Evolutionary conservation across 1,140 invertebrate species (phyloP), one percentile per base, ranked within the genome.

Genomic region (Chionoecetes opilio): DNA sequence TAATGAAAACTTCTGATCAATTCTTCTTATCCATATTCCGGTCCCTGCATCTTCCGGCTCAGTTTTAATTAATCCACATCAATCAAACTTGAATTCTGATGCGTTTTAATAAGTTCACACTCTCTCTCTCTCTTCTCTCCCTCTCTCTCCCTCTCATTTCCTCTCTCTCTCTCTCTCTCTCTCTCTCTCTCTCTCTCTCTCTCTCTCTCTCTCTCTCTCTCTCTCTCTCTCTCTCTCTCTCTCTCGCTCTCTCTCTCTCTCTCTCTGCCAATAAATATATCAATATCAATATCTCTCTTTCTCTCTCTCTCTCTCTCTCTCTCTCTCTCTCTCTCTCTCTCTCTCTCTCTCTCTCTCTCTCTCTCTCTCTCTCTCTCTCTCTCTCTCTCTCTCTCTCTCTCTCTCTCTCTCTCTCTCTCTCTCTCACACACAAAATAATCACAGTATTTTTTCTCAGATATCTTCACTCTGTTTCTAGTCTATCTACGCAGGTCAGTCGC

Each of bases 171-270:
- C 41, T 46, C 41, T 46, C 41, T 46, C 41, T 46, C 41, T 46
- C 41, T 46, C 41, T 46, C 41, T 46, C 41, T 46, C 41, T 46
- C 41, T 46, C 41, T 46, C 41, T 46, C 41, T 46, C 41, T 46
- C 41, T 46, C 41, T 46, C 41, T 46, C 41, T 46, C 41, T 46
- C 41, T 46, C 41, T 14, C 41, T 14, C n/a, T n/a, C n/a, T n/a
- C 63, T 75, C 63, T 75, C 63, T 75, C 63, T 75, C 63, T 75
- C 63, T 75, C 63, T 75, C 63, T 75, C 53, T 75, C 53, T 75
- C 53, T 75, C 53, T 75, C 53, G 8, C 53, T 75, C 53, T 75
- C 53, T 75, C 53, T 75, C 53, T 75, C 53, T 75, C 53, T 75
- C 53, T 75, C 53, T 75, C 53, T n/a, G n/a, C n/a, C n/a, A n/a